Conservation (phyloP, 2,113 vertebrate genomes). For the Trichechus manatus region DNA sequence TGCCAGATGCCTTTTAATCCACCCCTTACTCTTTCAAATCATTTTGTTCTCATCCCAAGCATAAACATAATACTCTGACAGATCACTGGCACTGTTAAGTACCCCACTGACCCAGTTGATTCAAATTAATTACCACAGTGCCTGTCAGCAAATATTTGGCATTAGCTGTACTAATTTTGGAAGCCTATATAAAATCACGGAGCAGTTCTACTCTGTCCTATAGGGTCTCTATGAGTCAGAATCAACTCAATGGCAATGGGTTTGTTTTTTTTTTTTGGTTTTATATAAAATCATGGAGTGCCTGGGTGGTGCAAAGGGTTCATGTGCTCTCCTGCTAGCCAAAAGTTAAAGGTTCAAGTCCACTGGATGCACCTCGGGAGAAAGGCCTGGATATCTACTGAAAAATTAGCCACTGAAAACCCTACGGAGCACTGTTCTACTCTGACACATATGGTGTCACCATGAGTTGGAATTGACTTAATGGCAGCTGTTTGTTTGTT, state of each 20-base stretch:
- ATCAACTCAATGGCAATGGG: too few species aligned
- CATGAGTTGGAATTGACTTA: background rate
- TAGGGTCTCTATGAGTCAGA: too few species aligned
- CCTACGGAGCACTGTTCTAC: background rate
- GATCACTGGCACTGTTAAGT: conserved; percentile 10
- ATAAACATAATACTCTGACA: background rate
- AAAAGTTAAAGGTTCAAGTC: background rate
- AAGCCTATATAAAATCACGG: background rate
- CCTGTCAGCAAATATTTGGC: conserved; percentile 54
- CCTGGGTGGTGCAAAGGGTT: too few species aligned
- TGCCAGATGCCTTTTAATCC: background rate
- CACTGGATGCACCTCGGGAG: background rate
- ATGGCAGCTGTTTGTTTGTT: background rate
- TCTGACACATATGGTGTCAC: background rate
- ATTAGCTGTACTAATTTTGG: conserved; percentile 31
- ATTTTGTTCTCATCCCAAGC: conserved; percentile 1
- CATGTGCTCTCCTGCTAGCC: background rate
- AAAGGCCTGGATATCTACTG: background rate
- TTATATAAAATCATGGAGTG: background rate
- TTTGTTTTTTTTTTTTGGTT: too few species aligned
- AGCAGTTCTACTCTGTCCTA: too few species aligned
- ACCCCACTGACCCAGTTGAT: background rate
- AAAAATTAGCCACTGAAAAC: background rate
- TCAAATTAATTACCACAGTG: conserved; percentile 29
- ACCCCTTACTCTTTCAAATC: background rate